Base-by-base conservation (phyloP, 2,888 invertebrate species). In the Stictocephala bisonia region DNA sequence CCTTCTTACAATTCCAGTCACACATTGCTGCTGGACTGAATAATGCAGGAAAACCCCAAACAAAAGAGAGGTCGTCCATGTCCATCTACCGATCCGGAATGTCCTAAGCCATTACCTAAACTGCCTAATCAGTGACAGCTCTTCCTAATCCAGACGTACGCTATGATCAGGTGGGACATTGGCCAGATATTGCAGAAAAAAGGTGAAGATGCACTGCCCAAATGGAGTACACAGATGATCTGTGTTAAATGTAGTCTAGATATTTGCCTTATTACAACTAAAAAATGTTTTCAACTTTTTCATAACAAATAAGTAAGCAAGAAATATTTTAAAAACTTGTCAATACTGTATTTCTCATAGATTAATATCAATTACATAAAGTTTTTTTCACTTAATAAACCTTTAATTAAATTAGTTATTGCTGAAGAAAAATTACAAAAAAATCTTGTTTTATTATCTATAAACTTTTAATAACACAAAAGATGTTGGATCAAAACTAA, bases 1-100 rank as follows among this genome's bases (percentile, higher is more conserved):
- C 41, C 3, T 41, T 48, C 3, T 7, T 48, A 18, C n/a, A 48
- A 22, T 48, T 51, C 27, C 51, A 51, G 26, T 51, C 51, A 51
- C 51, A 51, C 24, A 24, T 51, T 51, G 51, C 51, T 13, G 51
- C 13, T 51, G 24, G 26, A 51, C 51, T 24, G 27, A 26, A n/a
- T 27, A 51, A 51, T 11, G 51, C 51, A 24, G 51, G 51, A 51
- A 51, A 24, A n/a, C 2, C 24, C 51, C 4, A 3, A 24, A 24
- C 27, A 51, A n/a, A 51, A 24, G 27, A 51, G 51, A n/a, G 13
- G 51, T 26, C 3, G 51, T 11, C 24, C 24, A 11, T 26, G 51
- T 24, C 3, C n/a, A n/a, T n/a, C 11, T 44, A 18, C 44, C 1
- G 51, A 51, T 11, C 27, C 51, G 27, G 51, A 51, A 15, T 26